phyloP scores from a whole-genome alignment of 23 tunicate genomes.

The Pegea sp. region DNA sequence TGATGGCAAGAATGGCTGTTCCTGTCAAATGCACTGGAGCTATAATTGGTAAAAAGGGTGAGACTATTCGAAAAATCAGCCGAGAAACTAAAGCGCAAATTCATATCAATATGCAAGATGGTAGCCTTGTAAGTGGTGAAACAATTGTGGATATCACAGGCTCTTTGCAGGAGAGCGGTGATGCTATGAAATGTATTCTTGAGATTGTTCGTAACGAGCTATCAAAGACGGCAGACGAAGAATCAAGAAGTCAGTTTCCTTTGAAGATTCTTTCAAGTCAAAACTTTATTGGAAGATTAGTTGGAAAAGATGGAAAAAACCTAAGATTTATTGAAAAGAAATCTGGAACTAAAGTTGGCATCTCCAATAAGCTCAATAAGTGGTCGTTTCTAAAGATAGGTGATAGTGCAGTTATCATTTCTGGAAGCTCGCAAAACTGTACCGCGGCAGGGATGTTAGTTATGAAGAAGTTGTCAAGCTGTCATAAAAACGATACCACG shows the following conservation, averaged over 20 bases:
- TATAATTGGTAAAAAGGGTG: background rate
- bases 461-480: background rate
- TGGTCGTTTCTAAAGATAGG: too few relatives aligned
- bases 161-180: background rate
- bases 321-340: background rate
- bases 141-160: background rate
- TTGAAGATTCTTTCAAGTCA: background rate
- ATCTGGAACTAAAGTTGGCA: background rate
- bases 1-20: background rate
- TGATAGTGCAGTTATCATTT: background rate
- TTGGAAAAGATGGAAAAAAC: background rate
- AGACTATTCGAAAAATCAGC: background rate
- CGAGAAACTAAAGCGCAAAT: background rate
- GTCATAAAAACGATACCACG: background rate
- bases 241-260: background rate
- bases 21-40: background rate
- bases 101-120: background rate
- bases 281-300: background rate
- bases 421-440: background rate
- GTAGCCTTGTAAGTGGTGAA: background rate
- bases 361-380: too few relatives aligned
- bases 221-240: too few relatives aligned
- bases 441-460: background rate
- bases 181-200: background rate
- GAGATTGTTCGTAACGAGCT: too few relatives aligned